phyloP scores from a whole-genome alignment of 1,140 invertebrate genomes.

The Heliothis subflexa region DNA sequence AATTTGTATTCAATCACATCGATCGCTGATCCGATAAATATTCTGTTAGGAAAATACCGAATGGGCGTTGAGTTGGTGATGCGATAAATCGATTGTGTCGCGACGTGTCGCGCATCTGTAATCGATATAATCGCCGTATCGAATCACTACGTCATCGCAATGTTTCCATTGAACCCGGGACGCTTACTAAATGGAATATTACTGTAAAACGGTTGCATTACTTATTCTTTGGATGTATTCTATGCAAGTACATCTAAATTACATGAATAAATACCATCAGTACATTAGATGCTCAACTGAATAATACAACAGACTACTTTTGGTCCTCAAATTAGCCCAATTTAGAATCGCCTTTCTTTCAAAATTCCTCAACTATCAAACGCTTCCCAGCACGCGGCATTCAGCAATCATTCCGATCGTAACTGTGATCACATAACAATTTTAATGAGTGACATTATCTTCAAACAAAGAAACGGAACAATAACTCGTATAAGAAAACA shows the following conservation, averaged over 20 bases:
- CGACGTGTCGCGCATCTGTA: conserved; percentile 50
- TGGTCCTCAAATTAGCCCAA: too few relatives aligned
- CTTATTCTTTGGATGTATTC: too few relatives aligned
- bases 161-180: conserved; percentile 28
- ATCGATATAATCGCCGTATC: conserved; percentile 46
- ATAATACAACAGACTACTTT: too few relatives aligned
- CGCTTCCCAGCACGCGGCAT: not conserved
- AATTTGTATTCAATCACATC: conserved; percentile 28
- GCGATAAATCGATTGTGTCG: conserved; percentile 51
- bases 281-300: too few relatives aligned
- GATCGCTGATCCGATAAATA: conserved; percentile 41
- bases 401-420: not conserved
- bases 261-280: conserved; percentile 1
- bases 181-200: conserved; percentile 22
- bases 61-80: conserved; percentile 36
- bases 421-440: conserved; percentile 11
- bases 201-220: not conserved
- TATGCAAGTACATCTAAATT: not conserved
- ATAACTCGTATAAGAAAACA: conserved; percentile 34
- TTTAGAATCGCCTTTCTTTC: not conserved
- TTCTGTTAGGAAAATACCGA: conserved; percentile 50
- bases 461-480: conserved; percentile 36
- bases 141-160: conserved; percentile 44
- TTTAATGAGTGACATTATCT: conserved; percentile 17
- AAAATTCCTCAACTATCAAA: not conserved